These are phyloP conservation scores for Mus musculus DNA, from an alignment of 2,113 vertebrate genomes.

Conservation along the genomic window GRCm39 chr7:70279001-70279500, in stretches of 20 bases:
- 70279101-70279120: neutral
- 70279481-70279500: neutral
- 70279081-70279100: neutral
- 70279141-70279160: no score
- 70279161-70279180: neutral
- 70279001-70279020: neutral
- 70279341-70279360: no score
- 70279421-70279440: neutral
- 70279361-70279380: neutral
- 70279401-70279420: neutral
- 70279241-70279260: neutral
- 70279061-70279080: neutral
- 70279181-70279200: neutral
- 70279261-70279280: neutral
- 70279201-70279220: neutral
- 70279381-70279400: neutral
- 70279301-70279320: neutral
- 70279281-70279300: neutral
- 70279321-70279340: neutral
- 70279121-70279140: neutral
- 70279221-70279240: neutral
- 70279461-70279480: neutral
- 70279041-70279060: no score
- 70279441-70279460: neutral
- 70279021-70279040: no score